Conservation (phyloP, 2,113 vertebrate species). For the Pelusios castaneus region DNA sequence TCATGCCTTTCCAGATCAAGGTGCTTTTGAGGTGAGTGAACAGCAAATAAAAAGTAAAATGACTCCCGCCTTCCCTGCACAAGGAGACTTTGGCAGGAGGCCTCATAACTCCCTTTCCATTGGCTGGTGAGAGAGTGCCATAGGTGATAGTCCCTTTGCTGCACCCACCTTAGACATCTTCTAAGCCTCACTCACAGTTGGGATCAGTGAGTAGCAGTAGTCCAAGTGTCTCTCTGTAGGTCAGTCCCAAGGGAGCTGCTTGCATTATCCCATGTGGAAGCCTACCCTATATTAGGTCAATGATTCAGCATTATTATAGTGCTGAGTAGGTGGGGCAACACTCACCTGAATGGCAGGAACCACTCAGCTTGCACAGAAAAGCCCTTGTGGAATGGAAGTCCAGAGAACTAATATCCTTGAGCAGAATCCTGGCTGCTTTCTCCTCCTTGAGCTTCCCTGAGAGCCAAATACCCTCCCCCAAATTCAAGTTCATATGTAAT, state of each 20-base stretch:
- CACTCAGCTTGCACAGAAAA: neutral
- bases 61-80: neutral
- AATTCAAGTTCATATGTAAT: neutral
- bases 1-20: neutral
- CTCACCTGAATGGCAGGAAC: too few relatives aligned
- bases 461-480: neutral
- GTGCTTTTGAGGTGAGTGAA: neutral
- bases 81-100: neutral
- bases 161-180: neutral
- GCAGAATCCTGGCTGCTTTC: neutral
- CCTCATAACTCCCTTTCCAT: neutral
- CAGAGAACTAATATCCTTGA: neutral
- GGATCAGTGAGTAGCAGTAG: neutral
- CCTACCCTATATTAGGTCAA: neutral
- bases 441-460: neutral
- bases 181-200: neutral
- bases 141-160: neutral
- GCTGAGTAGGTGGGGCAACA: neutral
- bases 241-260: neutral
- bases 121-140: neutral
- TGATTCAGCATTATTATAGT: neutral
- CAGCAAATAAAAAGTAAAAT: neutral
- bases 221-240: neutral
- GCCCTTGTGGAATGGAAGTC: neutral
- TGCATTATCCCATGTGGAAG: neutral